Evolutionary conservation across 2,113 vertebrate species (phyloP).

Genomic region (Nerophis lumbriciformis): DNA sequence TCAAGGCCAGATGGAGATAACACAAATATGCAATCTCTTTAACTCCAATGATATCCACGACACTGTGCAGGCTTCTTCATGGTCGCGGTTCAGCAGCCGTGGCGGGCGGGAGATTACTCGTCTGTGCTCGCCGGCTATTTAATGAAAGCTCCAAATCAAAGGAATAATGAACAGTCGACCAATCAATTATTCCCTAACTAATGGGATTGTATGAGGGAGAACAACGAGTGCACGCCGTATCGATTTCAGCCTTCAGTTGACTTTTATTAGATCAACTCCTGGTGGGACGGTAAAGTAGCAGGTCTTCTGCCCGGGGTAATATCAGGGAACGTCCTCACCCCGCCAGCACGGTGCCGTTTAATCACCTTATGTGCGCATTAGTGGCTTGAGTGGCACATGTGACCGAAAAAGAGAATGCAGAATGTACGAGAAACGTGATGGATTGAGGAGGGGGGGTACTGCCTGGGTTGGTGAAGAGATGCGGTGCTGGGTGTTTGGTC

Average conservation of each 20-base stretch:
- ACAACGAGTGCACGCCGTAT: constrained; percentile 33
- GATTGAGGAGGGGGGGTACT: constrained; percentile 21
- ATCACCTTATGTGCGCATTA: constrained; percentile 65
- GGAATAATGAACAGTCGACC: constrained; percentile 53
- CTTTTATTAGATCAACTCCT: constrained; percentile 56
- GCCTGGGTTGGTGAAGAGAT: constrained; percentile 4
- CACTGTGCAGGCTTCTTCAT: constrained; percentile 28
- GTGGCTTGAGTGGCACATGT: constrained; percentile 60
- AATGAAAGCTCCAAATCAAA: constrained; percentile 60
- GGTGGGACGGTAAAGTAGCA: constrained; percentile 32
- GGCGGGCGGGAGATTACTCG: constrained; percentile 29
- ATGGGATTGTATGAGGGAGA: constrained; percentile 43
- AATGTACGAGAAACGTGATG: constrained; percentile 57
- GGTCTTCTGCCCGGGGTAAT: constrained; percentile 49
- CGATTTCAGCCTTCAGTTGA: constrained; percentile 45
- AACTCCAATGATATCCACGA: constrained; percentile 45
- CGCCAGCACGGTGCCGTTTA: constrained; percentile 55
- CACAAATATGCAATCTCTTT: constrained; percentile 23
- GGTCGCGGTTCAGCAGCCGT: constrained; percentile 41
- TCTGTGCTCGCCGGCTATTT: constrained; percentile 38
- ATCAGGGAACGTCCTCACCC: constrained; percentile 41
- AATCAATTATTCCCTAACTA: constrained; percentile 64
- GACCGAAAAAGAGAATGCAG: constrained; percentile 23
- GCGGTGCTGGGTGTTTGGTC: constrained; percentile 17
- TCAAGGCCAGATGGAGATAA: constrained; percentile 39